phyloP scores from a whole-genome alignment of 2,888 invertebrate species.

The Heliconius sara region DNA sequence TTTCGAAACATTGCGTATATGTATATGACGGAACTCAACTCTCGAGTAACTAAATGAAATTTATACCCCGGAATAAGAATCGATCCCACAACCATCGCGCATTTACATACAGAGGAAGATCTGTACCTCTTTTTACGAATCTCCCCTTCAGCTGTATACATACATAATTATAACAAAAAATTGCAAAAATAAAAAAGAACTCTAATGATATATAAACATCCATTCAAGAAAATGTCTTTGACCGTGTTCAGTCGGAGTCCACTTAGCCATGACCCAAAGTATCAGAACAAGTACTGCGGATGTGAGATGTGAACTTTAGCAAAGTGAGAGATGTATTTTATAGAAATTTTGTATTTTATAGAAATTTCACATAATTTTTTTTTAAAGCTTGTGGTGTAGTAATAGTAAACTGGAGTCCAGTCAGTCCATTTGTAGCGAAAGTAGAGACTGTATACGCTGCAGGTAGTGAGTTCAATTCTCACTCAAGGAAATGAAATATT shows the following conservation, averaged over 20 bases:
- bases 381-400: neutral
- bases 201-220: conserved; percentile 13
- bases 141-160: neutral
- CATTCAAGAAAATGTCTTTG: conserved; percentile 17
- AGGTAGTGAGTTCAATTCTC: no score
- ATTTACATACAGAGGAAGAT: no score
- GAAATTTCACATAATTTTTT: neutral
- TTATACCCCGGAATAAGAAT: no score
- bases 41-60: no score
- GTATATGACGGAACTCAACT: no score
- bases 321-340: neutral
- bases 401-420: no score
- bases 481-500: neutral
- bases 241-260: conserved; percentile 13
- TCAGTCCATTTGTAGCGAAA: no score
- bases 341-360: neutral
- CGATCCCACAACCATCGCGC: no score
- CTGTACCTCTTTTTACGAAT: no score
- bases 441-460: no score
- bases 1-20: no score
- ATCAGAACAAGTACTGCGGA: conserved; percentile 21
- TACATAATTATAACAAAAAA: neutral
- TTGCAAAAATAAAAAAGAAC: neutral
- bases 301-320: neutral
- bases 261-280: conserved; percentile 25